Evolutionary conservation across 2,888 invertebrate species (phyloP).

Genomic region (Chymomyza amoena): DNA sequence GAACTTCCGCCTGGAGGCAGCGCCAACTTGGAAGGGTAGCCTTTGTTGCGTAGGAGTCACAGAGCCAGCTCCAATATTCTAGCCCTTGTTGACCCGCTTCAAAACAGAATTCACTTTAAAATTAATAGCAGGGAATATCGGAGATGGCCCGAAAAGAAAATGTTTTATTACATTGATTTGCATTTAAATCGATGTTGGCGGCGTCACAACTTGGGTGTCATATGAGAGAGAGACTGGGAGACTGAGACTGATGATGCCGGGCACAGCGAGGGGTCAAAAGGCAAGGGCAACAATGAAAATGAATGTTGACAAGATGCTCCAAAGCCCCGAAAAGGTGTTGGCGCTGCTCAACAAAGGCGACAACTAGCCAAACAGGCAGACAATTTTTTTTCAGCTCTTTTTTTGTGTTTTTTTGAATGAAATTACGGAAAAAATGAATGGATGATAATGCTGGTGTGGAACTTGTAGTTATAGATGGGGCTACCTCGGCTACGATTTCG

Average conservation of each 20-base stretch:
- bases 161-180: conserved; percentile 76
- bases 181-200: conserved; percentile 73
- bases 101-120: conserved; percentile 53
- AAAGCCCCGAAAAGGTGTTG: conserved; percentile 21
- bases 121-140: conserved; percentile 55
- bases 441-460: not conserved
- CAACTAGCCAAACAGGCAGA: conserved; percentile 19
- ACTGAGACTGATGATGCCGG: conserved; percentile 51
- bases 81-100: conserved; percentile 6
- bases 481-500: not conserved
- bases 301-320: conserved; percentile 56
- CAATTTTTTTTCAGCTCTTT: conserved; percentile 16
- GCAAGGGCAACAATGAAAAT: conserved; percentile 19
- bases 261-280: conserved; percentile 60
- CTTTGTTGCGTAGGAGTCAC: conserved; percentile 59
- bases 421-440: conserved; percentile 4
- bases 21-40: conserved; percentile 35
- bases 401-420: conserved; percentile 17
- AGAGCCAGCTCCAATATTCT: not conserved
- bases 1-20: conserved; percentile 57
- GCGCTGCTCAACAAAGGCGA: conserved; percentile 26
- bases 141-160: conserved; percentile 39
- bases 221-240: not conserved
- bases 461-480: conserved; percentile 16
- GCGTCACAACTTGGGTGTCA: conserved; percentile 17